Evolutionary conservation across 2,113 vertebrate genomes (phyloP), one percentile per base, ranked within the genome.

Genomic region (Alaudala cheleensis): DNA sequence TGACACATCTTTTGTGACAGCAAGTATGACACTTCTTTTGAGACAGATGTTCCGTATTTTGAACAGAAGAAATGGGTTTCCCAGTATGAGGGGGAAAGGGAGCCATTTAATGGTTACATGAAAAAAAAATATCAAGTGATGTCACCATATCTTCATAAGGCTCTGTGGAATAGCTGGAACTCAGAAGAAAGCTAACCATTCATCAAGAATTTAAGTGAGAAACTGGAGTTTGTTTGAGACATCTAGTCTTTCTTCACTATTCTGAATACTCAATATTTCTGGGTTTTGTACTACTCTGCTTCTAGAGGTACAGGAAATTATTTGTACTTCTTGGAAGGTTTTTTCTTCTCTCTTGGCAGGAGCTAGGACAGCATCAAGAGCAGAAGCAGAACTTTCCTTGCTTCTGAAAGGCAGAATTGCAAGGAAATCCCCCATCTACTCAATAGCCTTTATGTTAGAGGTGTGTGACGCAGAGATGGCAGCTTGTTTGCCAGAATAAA

Each of bases 1-100:
- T 74, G 71, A 97, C 71, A 40, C 74, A 61, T 88, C 70, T 80
- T 96, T 96, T 88, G 34, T 90, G 56, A 65, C 1, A 9, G 51
- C 22, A 88, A 91, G 79, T 73, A 51, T 37, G 82, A 92, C 62
- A 62, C 67, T 93, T 66, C 78, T 85, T 85, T 90, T 92, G 51
- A 90, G 71, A 90, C 60, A 88, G 93, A 94, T 83, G 62, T 96
- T 93, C 44, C n/a, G 10, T 80, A 64, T 90, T 94, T 92, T 83
- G 39, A 91, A 51, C 8, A 77, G 70, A 76, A 91, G 12, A 80
- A 88, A 50, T 58, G 57, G 23, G 50, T 95, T 87, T 92, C 70
- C 80, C 42, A 54, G 58, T 80, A 49, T 91, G 42, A 73, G 37
- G 26, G 25, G 34, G 73, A 82, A 92, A 65, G 74, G 62, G 81